These are phyloP conservation scores for Porites evermanni DNA, from an alignment of 92 coral and sea anemone genomes.

Conservation along the genomic window DNA sequence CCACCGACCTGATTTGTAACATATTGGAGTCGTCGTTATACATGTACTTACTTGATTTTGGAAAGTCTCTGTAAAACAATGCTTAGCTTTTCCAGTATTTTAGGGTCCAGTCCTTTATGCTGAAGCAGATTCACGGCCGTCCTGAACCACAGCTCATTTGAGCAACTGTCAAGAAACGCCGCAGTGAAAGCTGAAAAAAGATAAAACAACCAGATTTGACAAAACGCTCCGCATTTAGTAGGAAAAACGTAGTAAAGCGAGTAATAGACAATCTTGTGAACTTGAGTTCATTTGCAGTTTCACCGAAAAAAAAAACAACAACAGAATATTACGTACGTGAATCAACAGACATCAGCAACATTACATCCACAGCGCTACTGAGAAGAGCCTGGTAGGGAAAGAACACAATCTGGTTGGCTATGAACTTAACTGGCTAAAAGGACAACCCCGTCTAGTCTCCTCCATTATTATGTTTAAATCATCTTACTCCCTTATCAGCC, in stretches of 20 bases:
- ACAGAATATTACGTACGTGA: slow-evolving; percentile 75
- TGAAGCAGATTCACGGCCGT: slow-evolving; percentile 84
- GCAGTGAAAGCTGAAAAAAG: slow-evolving; percentile 65
- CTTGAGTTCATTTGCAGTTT: not conserved
- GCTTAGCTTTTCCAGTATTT: slow-evolving; percentile 91
- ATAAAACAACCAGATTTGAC: not conserved
- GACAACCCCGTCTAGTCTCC: too few relatives aligned
- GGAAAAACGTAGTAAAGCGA: too few relatives aligned
- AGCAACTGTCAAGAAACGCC: slow-evolving; percentile 87
- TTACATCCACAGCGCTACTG: slow-evolving; percentile 89
- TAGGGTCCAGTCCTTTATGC: slow-evolving; percentile 80
- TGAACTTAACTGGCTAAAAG: not conserved
- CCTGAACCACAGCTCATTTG: slow-evolving; percentile 92
- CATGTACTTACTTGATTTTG: slow-evolving; percentile 81
- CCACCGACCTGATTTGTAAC: too few relatives aligned
- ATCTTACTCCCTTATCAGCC: too few relatives aligned
- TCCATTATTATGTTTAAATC: too few relatives aligned
- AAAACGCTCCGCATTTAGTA: not conserved
- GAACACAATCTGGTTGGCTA: not conserved
- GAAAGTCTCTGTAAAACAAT: slow-evolving; percentile 95
- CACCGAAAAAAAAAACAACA: not conserved
- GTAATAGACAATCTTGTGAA: too few relatives aligned
- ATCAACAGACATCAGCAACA: slow-evolving; percentile 97
- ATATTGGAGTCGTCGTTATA: too few relatives aligned
- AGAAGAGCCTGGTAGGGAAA: slow-evolving; percentile 75